Percentiles rank a stretch among this genome's conserved stretches.
Evolutionary conservation across 2,113 vertebrate species (phyloP).

Genomic region (Cyanistes caeruleus): DNA sequence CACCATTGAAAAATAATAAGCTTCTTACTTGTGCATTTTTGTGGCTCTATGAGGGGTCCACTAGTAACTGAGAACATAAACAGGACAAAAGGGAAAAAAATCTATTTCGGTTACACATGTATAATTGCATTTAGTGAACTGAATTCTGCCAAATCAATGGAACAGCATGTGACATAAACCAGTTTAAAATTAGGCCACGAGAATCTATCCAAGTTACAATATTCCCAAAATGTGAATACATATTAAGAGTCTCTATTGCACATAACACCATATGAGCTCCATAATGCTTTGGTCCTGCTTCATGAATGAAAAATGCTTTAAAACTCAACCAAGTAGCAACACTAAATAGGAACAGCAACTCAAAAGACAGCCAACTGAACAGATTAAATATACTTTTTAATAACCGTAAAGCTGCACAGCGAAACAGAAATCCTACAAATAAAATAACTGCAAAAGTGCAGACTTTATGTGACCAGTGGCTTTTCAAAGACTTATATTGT

Average conservation of each 20-base stretch:
- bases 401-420: not conserved
- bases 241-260: not conserved
- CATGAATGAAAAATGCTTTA: conserved; percentile 26
- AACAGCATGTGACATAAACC: conserved; percentile 1
- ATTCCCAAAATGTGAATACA: conserved; percentile 4
- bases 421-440: conserved; percentile 19
- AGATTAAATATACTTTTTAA: conserved; percentile 15
- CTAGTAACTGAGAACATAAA: conserved; percentile 4
- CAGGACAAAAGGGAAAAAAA: not conserved
- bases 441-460: not conserved
- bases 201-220: not conserved
- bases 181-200: conserved; percentile 9
- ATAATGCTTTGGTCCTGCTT: not conserved
- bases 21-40: not conserved
- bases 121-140: not conserved
- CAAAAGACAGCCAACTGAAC: not conserved
- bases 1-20: not conserved
- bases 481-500: not conserved
- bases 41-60: not conserved
- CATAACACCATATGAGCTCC: not conserved
- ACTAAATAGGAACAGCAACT: not conserved
- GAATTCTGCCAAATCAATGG: conserved; percentile 11
- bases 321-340: conserved; percentile 24
- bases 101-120: not conserved
- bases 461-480: not conserved